Base-by-base conservation (phyloP, 2,113 vertebrate species). In the Pimephales promelas region DNA sequence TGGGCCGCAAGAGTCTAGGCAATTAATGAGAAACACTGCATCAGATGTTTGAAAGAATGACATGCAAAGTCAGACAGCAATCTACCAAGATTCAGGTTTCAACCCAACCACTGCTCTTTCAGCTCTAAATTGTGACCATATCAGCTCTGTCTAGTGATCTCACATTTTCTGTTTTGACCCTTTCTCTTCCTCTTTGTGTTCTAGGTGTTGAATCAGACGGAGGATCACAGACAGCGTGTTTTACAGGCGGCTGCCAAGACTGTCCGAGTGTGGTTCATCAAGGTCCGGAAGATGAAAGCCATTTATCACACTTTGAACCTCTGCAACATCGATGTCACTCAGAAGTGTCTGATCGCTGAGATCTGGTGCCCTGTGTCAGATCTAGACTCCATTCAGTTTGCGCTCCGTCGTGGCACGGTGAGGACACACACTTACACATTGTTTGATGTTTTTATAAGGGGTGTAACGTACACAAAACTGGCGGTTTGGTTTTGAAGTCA, bases 281-380 rank as follows among this genome's bases (percentile, higher is more conserved):
- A 99, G 75, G 98, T 99, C 68, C 89, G 97, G 84, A 99, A 99
- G 94, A 99, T 99, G 98, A 99, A 99, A 94, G 98, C 98, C 11
- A 97, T 99, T 91, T 99, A 99, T 93, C 98, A 99, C 85, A 99
- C 98, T 18, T 94, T 99, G 80, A 99, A 99, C 89, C 95, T 99
- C 77, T 99, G 98, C 92, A 99, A 99, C 89, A 99, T 99, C 1
- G 98, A 99, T 0, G 98, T 99, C 87, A 99, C 98, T 0, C 98
- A 99, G 94, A 99, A 99, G 91, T 99, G 98, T 91, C 93, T 99
- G 91, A 99, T 99, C 47, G 97, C 98, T 0, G 98, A 99, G 87
- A 97, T 98, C 84, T 99, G 98, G 98, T 99, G 98, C 86, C 97
- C 98, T 0, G 95, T 99, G 26, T 95, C 97, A 0, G 97, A 99